These are phyloP conservation scores for Drosophila fulvimacula DNA, from an alignment of 2,888 invertebrate genomes.

Conservation along the genomic window DNA sequence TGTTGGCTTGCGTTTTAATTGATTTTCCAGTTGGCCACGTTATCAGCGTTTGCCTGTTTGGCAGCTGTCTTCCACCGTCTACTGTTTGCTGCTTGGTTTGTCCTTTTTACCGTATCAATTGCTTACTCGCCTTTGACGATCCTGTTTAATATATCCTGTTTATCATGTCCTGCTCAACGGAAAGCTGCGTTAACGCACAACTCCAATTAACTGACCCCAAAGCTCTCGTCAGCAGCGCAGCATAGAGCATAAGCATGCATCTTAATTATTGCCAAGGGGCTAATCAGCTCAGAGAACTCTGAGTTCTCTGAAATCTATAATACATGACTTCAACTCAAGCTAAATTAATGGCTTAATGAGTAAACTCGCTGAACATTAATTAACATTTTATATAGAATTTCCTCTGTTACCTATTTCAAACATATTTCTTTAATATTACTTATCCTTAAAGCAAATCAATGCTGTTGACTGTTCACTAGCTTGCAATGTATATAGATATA, in stretches of 20 bases:
- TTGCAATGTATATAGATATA: conserved; percentile 23
- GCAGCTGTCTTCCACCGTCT: conserved; percentile 48
- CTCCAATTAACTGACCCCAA: conserved; percentile 45
- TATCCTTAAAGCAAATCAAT: conserved; percentile 24
- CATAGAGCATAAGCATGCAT: conserved; percentile 5
- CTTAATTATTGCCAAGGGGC: conserved; percentile 36
- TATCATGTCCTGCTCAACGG: conserved; percentile 6
- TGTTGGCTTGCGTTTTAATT: conserved; percentile 67
- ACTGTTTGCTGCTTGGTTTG: not conserved
- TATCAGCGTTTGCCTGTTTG: conserved; percentile 61
- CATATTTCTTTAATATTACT: not conserved
- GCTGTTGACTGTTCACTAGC: conserved; percentile 3
- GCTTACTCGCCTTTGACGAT: conserved; percentile 25
- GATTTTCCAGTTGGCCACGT: conserved; percentile 77
- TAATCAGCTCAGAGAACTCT: not conserved
- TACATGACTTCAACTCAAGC: not conserved
- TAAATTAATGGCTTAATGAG: not conserved
- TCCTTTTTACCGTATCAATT: conserved; percentile 30
- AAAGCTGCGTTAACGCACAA: not conserved
- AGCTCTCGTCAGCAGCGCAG: conserved; percentile 25
- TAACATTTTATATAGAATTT: too few relatives aligned
- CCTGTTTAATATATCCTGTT: conserved; percentile 20
- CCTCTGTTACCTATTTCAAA: not conserved
- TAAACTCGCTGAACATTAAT: too few relatives aligned
- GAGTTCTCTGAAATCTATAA: not conserved